Base-by-base conservation (phyloP, 2,797 vertebrate species). In the Helicolenus hilgendorfi region DNA sequence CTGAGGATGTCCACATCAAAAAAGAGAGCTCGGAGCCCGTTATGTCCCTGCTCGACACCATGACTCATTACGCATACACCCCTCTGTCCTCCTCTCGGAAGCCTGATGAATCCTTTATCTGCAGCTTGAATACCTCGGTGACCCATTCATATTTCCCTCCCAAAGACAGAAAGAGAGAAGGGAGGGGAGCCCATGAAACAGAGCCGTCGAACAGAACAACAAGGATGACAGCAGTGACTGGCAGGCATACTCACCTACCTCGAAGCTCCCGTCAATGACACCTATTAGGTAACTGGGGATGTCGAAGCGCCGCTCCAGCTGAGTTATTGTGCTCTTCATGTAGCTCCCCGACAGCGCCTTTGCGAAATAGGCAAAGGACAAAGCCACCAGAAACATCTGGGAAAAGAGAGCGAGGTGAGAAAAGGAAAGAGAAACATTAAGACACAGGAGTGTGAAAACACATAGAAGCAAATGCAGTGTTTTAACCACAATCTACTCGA, bases 231-330 rank as follows among this genome's bases (percentile, higher is more conserved):
- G 83, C 71, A 84, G 91, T 86, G 86, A 85, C 73, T 79, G 79
- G 71, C 64, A 76, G 84, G 73, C 33, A 49, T 58, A 96, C 96
- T 95, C 97, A 99, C 98, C 99, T 22, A 99, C 95, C 96, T 99
- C 98, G 87, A 99, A 99, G 95, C 98, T 97, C 67, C 98, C 97
- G 2, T 99, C 98, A 62, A 99, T 84, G 63, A 99, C 91, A 58
- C 98, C 98, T 67, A 96, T 96, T 7, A 96, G 85, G 58, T 98
- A 98, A 45, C 98, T 98, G 0, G 98, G 80, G 88, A 99, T 96
- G 88, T 97, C 98, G 86, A 99, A 99, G 91, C 98, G 98, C 36
- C 98, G 92, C 96, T 99, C 99, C 89, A 99, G 97, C 87, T 99
- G 98, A 35, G 98, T 98, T 96, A 98, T 97, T 83, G 98, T 98